These are phyloP conservation scores for Hyles euphorbiae DNA, from an alignment of 1,140 invertebrate species.

Conservation along the genomic window DNA sequence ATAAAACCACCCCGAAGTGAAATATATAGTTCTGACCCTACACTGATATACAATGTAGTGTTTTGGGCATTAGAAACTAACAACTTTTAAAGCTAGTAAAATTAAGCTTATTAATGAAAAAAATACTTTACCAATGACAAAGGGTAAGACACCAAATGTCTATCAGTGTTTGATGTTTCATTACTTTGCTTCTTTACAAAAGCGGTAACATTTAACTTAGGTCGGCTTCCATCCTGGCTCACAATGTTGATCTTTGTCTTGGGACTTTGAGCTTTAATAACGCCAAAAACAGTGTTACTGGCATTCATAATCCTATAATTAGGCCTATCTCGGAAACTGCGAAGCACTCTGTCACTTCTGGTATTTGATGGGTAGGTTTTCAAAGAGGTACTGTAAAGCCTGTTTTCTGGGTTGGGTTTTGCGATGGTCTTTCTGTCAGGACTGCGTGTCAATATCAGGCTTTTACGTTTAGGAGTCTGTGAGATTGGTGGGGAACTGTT, in stretches of 20 bases:
- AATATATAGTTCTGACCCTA: too few species aligned
- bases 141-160: neutral
- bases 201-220: conserved; percentile 23
- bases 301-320: conserved; percentile 5
- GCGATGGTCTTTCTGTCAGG: conserved; percentile 12
- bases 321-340: conserved; percentile 22
- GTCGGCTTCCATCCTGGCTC: conserved; percentile 4
- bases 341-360: conserved; percentile 37
- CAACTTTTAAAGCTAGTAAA: too few species aligned
- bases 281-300: conserved; percentile 6
- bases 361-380: conserved; percentile 12
- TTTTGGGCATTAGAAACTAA: too few species aligned
- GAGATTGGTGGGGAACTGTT: conserved; percentile 39
- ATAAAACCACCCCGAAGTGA: too few species aligned
- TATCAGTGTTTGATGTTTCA: neutral
- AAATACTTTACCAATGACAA: neutral
- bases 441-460: conserved; percentile 18
- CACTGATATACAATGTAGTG: too few species aligned
- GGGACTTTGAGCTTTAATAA: conserved; percentile 19
- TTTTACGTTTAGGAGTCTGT: conserved; percentile 32
- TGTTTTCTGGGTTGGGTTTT: neutral
- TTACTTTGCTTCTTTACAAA: conserved; percentile 27
- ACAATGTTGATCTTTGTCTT: conserved; percentile 25
- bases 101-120: too few species aligned
- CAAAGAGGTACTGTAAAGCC: neutral